These are phyloP conservation scores for Coleophora deauratella DNA, from an alignment of 2,888 invertebrate genomes.

Conservation along the genomic window DNA sequence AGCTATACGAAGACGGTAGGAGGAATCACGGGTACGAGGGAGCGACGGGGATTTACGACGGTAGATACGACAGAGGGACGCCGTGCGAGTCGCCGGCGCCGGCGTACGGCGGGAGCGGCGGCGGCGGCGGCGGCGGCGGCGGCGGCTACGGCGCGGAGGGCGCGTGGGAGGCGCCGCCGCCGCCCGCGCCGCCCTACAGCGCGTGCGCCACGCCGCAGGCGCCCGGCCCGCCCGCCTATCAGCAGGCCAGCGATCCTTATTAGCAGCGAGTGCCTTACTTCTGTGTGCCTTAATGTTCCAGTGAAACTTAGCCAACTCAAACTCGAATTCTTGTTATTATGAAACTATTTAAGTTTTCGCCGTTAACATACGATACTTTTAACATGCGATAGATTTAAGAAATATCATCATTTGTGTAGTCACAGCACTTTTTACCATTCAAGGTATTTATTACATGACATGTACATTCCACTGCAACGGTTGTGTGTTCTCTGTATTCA, in stretches of 20 bases:
- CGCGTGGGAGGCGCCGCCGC: slow-evolving; percentile 55
- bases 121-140: slow-evolving; percentile 13
- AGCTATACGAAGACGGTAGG: slow-evolving; percentile 31
- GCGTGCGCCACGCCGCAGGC: slow-evolving; percentile 59
- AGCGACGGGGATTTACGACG: slow-evolving; percentile 30
- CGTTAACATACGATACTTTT: too few species aligned
- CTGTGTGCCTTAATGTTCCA: slow-evolving; percentile 25
- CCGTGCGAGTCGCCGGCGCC: slow-evolving; percentile 40
- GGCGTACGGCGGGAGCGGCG: slow-evolving; percentile 10
- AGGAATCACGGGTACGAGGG: slow-evolving; percentile 35
- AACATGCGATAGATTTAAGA: too few species aligned
- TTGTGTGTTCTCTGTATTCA: too few species aligned
- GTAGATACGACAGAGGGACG: slow-evolving; percentile 34
- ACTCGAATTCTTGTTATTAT: too few species aligned
- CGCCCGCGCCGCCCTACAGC: slow-evolving; percentile 55
- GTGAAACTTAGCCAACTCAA: slow-evolving; percentile 22
- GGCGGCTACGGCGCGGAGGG: slow-evolving; percentile 22
- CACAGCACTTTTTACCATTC: too few species aligned
- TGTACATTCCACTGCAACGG: too few species aligned
- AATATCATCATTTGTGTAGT: too few species aligned
- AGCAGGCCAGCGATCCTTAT: slow-evolving; percentile 44
- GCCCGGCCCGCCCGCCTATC: slow-evolving; percentile 65
- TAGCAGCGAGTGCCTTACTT: slow-evolving; percentile 19
- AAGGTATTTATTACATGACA: background rate
- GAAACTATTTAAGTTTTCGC: too few species aligned